Base-by-base conservation (phyloP, 2,797 vertebrate species). In the Stomatorhinus walkeri region DNA sequence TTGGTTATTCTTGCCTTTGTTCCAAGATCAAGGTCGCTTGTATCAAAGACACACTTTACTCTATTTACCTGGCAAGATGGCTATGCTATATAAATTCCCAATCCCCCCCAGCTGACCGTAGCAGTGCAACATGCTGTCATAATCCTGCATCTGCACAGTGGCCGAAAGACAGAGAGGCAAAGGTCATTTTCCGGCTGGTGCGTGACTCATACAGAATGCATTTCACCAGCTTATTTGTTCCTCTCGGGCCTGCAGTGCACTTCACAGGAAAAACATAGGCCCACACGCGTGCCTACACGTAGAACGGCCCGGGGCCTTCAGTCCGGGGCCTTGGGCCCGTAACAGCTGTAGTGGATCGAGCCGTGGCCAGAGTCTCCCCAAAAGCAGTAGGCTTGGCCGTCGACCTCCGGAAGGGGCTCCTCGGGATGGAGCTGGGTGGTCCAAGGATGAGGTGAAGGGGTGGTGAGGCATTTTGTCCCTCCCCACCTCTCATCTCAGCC, bases 151-250 rank as follows among this genome's bases (percentile, higher is more conserved):
- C 8, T 16, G 24, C 2, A 28, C 48, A 83, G 46, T 40, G 9
- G 8, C 43, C 24, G 32, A 36, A 52, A 43, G 85, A 88, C 64
- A 59, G n/a, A 40, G 88, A 92, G 91, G 88, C 91, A 92, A 91
- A 93, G 91, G 93, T 94, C 92, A 93, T 91, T 92, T 83, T 89
- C 87, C 54, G 87, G 52, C 83, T 59, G 72, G 40, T 56, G 79
- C 79, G 43, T 91, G 87, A 90, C 88, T 89, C 89, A 89, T 59
- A 43, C n/a, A 16, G 40, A 88, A 68, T 85, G 43, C 28, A 89
- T 85, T 88, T 68, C 46, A 59, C 81, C 48, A 85, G 56, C 84
- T 61, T 32, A 89, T 59, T 81, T 89, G 87, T 59, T 88, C 76
- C 54, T 51, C 56, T 61, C 36, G 7, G 22, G 4, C 5, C 12